A percentile compares a stretch with the other conserved stretches of the same genome.
These are phyloP conservation scores for Falco columbarius DNA, from an alignment of 2,797 vertebrate genomes.

Conservation along the genomic window DNA sequence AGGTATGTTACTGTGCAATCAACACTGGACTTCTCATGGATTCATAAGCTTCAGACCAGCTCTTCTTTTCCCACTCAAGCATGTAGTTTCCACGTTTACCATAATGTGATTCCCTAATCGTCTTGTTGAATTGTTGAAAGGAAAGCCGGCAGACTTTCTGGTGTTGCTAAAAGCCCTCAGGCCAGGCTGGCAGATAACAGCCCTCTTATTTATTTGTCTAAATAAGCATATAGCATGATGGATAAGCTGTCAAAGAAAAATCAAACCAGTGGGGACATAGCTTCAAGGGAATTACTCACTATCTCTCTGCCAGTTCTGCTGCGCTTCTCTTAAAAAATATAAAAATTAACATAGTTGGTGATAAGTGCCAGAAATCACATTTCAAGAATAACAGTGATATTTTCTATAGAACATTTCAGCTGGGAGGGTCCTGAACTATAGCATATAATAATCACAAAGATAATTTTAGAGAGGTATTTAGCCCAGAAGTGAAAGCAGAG, in stretches of 20 bases:
- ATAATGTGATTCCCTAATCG: constrained; percentile 19
- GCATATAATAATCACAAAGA: not conserved
- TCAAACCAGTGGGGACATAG: constrained; percentile 65
- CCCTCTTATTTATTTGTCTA: constrained; percentile 74
- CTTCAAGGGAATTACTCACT: constrained; percentile 70
- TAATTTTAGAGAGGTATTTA: constrained; percentile 1
- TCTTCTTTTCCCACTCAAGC: not conserved
- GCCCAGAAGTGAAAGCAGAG: not conserved
- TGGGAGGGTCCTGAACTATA: constrained; percentile 27
- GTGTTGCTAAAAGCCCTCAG: constrained; percentile 69
- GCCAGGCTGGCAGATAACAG: constrained; percentile 68
- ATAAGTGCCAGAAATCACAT: constrained; percentile 33
- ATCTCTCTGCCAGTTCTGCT: constrained; percentile 46
- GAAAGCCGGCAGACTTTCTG: constrained; percentile 58
- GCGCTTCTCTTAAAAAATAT: constrained; percentile 47
- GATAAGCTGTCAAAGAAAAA: constrained; percentile 73
- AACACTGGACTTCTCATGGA: not conserved
- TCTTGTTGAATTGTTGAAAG: constrained; percentile 56
- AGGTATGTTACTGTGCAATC: not conserved
- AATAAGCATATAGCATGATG: constrained; percentile 74
- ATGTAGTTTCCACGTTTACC: not conserved
- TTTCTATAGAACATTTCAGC: constrained; percentile 37
- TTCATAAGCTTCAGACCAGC: not conserved
- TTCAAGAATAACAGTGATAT: constrained; percentile 26
- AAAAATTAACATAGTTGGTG: constrained; percentile 62